Conservation (phyloP, 1,140 invertebrate genomes). For the Neuroterus valhalla region DNA sequence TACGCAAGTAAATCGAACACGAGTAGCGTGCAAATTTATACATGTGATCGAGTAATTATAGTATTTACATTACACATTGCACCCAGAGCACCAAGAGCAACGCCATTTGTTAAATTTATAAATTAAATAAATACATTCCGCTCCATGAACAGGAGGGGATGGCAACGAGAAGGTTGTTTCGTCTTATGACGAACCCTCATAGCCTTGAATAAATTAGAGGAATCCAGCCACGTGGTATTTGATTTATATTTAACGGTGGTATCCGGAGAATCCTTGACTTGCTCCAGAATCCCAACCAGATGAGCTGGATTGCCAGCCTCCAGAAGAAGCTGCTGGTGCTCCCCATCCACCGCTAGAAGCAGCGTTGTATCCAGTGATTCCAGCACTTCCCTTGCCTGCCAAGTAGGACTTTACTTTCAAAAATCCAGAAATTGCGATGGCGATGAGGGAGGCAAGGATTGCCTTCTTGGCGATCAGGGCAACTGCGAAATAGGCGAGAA, state of each 20-base stretch:
- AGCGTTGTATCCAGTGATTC: conserved; percentile 62
- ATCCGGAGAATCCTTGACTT: conserved; percentile 63
- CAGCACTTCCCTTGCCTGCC: conserved; percentile 61
- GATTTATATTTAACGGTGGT: conserved; percentile 53
- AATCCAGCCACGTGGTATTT: conserved; percentile 4
- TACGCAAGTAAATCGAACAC: conserved; percentile 14
- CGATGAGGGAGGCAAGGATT: conserved; percentile 78
- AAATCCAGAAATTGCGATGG: conserved; percentile 79
- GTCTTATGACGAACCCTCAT: background rate
- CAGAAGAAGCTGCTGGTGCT: conserved; percentile 60
- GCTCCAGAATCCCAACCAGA: conserved; percentile 62
- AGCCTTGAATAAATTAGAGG: conserved; percentile 23
- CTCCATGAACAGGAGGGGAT: background rate
- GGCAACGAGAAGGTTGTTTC: background rate
- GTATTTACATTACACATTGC: conserved; percentile 19
- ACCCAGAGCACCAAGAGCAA: background rate
- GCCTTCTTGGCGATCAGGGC: conserved; percentile 81
- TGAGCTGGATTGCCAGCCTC: conserved; percentile 61
- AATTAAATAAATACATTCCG: conserved; percentile 21
- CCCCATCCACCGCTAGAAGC: conserved; percentile 61
- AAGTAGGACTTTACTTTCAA: conserved; percentile 76
- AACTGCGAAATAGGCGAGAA: conserved; percentile 78
- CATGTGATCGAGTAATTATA: conserved; percentile 19
- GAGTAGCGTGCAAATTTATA: conserved; percentile 9
- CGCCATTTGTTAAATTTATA: conserved; percentile 1